These are phyloP conservation scores for Eupelmus urozonus DNA, from an alignment of 2,888 invertebrate species.

Conservation along the genomic window DNA sequence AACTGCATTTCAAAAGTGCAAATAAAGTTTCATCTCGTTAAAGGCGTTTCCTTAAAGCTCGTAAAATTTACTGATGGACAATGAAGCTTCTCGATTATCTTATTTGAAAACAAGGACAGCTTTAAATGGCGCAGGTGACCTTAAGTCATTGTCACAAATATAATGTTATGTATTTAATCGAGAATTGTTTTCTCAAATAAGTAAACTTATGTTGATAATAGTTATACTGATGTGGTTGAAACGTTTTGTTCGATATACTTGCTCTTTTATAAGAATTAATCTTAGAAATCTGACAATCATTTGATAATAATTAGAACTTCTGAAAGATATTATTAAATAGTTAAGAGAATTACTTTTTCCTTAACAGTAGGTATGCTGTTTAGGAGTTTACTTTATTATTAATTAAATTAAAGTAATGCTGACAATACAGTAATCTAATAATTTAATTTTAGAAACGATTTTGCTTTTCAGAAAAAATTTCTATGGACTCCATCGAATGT, in stretches of 20 bases:
- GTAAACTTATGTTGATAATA: slow-evolving; percentile 1
- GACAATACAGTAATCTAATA: background rate
- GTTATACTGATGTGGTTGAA: background rate
- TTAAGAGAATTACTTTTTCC: too few species aligned
- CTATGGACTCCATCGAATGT: too few species aligned
- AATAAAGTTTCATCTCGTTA: background rate
- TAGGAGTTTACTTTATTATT: too few species aligned
- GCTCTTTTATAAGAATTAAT: too few species aligned
- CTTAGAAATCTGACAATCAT: too few species aligned
- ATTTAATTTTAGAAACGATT: background rate
- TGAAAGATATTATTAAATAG: too few species aligned
- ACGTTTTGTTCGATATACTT: background rate
- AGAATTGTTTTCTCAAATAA: slow-evolving; percentile 11
- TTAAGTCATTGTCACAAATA: slow-evolving; percentile 9
- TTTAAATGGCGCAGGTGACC: background rate
- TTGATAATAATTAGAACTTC: too few species aligned
- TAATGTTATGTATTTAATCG: slow-evolving; percentile 26
- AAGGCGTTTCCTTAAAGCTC: background rate
- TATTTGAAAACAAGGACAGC: slow-evolving; percentile 41
- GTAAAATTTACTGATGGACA: background rate
- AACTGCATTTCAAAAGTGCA: background rate
- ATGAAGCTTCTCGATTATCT: slow-evolving; percentile 32
- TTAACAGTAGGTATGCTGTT: too few species aligned
- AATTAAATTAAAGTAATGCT: background rate
- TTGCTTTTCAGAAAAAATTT: background rate